phyloP scores from a whole-genome alignment of 2,888 invertebrate species.

The Spodoptera picta region DNA sequence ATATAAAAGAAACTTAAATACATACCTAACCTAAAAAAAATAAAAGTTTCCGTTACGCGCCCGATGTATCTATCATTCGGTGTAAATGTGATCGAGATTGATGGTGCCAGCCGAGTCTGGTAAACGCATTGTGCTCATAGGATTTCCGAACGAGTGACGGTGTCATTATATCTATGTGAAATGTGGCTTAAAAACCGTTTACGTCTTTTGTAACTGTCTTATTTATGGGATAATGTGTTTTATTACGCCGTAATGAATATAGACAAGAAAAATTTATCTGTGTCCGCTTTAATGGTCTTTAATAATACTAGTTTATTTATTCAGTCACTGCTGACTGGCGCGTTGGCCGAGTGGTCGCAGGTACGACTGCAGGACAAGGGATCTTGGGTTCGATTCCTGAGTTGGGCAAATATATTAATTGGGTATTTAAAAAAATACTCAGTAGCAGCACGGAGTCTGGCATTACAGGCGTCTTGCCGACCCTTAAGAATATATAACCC shows the following conservation, averaged over 20 bases:
- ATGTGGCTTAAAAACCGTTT: slow-evolving; percentile 43
- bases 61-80: slow-evolving; percentile 32
- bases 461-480: too few relatives aligned
- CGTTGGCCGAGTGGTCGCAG: too few relatives aligned
- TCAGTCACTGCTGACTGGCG: too few relatives aligned
- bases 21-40: slow-evolving; percentile 3
- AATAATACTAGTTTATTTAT: too few relatives aligned
- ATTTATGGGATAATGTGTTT: slow-evolving; percentile 24
- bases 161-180: slow-evolving; percentile 45
- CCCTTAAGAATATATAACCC: too few relatives aligned
- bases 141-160: slow-evolving; percentile 31
- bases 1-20: slow-evolving; percentile 3
- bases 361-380: too few relatives aligned
- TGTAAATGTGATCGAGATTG: slow-evolving; percentile 45
- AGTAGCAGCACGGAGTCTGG: too few relatives aligned
- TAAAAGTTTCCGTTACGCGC: slow-evolving; percentile 4
- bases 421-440: too few relatives aligned
- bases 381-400: too few relatives aligned
- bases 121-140: slow-evolving; percentile 48
- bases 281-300: too few relatives aligned
- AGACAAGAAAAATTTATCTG: too few relatives aligned
- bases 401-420: too few relatives aligned
- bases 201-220: slow-evolving; percentile 31
- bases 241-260: not conserved
- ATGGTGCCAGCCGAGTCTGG: slow-evolving; percentile 24